Base-by-base conservation (phyloP, 2,888 invertebrate species). In the Drosophila meridiana region DNA sequence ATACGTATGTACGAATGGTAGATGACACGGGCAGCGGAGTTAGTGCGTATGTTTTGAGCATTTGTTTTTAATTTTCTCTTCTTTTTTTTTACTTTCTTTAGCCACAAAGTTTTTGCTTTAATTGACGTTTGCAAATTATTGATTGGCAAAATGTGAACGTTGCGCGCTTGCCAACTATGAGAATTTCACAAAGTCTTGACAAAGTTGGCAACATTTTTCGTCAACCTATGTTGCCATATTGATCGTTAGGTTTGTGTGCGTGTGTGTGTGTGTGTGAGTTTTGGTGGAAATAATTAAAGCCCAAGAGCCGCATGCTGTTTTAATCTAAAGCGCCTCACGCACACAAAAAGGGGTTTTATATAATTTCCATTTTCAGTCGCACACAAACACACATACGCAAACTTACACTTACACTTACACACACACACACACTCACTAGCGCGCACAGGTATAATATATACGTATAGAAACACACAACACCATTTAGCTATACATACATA, bases 351-450 rank as follows among this genome's bases (percentile, higher is more conserved):
- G 77, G 83, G 73, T 69, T 85, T 87, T 87, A 87, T 90, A 87
- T 87, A 87, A 87, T 90, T 90, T 87, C 76, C 82, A 87, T 84
- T 90, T 90, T 90, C 84, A 87, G 73, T 53, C 67, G 58, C 69
- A 71, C 72, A 84, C 56, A 65, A 45, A 77, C 61, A 61, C 56
- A 78, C 60, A 63, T 62, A 73, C 71, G 67, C 59, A 57, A 61
- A 69, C 69, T 72, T 58, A 69, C 67, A 57, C 63, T 71, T 69
- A 69, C 56, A 67, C 28, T 59, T 9, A 55, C n/a, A 61, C 50
- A 50, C 50, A 20, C 9, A 48, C 28, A 34, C 3, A 71, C 65
- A 61, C 60, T 77, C 69, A 71, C 48, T 60, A 66, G 66, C 61
- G 50, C 56, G 59, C 72, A 71, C 67, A 71, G 63, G 72, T 73